Conservation (phyloP, 2,888 invertebrate genomes). For the Linnaemya vulpina region DNA sequence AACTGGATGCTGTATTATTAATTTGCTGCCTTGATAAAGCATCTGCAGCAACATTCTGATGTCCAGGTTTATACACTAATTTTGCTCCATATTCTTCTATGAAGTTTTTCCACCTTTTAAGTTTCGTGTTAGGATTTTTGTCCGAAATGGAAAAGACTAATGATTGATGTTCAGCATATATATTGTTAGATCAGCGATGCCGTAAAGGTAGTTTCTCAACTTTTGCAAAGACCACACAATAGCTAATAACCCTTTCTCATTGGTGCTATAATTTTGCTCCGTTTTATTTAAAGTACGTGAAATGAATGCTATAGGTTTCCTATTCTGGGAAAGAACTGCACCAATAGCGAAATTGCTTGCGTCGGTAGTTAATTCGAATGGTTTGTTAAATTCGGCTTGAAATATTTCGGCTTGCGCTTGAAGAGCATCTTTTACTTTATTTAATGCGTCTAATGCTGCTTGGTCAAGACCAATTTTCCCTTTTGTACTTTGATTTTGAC, state of each 20-base stretch:
- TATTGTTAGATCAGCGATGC: no score
- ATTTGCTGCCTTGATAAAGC: background rate
- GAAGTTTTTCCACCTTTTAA: no score
- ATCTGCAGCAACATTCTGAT: conserved; percentile 15
- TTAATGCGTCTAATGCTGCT: conserved; percentile 9
- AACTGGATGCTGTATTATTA: background rate
- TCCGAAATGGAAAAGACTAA: no score
- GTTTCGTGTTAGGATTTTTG: no score
- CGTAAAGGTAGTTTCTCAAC: background rate
- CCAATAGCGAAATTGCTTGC: background rate
- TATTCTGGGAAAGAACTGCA: background rate
- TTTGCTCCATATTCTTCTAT: background rate
- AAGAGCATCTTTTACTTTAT: conserved; percentile 4
- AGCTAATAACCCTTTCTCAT: conserved; percentile 9
- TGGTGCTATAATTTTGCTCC: background rate
- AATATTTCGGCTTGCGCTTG: background rate
- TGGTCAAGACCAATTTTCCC: background rate
- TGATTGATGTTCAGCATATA: no score
- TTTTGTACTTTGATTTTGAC: conserved; percentile 16
- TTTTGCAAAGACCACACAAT: conserved; percentile 1
- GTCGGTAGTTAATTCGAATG: background rate
- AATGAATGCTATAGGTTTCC: background rate
- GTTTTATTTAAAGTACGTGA: background rate
- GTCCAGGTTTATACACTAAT: background rate
- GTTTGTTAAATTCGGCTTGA: background rate